These are phyloP conservation scores for Ormia ochracea DNA, from an alignment of 2,888 invertebrate species.

Conservation along the genomic window DNA sequence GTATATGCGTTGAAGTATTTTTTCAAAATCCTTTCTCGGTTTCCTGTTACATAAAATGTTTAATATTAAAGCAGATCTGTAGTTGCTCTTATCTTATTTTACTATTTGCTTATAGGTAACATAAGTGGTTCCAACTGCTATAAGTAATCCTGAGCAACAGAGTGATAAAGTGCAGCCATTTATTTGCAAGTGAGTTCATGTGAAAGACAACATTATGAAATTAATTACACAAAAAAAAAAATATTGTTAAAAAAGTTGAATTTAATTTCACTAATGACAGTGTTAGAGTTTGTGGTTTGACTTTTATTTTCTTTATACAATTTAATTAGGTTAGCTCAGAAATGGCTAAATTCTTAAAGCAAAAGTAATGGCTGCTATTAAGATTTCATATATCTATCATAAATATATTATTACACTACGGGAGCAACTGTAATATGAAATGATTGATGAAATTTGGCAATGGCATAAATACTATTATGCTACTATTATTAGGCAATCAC, in stretches of 20 bases:
- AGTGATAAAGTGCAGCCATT: not conserved
- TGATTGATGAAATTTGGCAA: no score
- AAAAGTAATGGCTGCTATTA: no score
- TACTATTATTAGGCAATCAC: no score
- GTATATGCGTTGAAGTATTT: not conserved
- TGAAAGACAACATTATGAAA: constrained; percentile 44
- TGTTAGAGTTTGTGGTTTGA: constrained; percentile 3
- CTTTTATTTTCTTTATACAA: not conserved
- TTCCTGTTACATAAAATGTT: not conserved
- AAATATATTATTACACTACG: no score
- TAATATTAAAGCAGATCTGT: no score
- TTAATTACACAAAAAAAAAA: constrained; percentile 53
- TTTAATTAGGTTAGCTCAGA: not conserved
- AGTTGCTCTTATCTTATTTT: not conserved
- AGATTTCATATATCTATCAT: no score
- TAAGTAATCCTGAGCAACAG: not conserved
- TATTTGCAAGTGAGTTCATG: constrained; percentile 25
- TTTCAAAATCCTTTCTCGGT: not conserved
- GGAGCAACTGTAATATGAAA: no score
- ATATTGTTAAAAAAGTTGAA: constrained; percentile 24
- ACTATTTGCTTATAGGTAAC: not conserved
- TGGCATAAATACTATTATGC: no score
- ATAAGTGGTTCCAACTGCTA: not conserved
- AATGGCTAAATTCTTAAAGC: no score
- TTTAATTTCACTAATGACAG: constrained; percentile 32